A percentile compares a stretch with the other conserved stretches of the same genome.
Conservation (phyloP, 2,113 vertebrate genomes). For the Ceyx melanurus region DNA sequence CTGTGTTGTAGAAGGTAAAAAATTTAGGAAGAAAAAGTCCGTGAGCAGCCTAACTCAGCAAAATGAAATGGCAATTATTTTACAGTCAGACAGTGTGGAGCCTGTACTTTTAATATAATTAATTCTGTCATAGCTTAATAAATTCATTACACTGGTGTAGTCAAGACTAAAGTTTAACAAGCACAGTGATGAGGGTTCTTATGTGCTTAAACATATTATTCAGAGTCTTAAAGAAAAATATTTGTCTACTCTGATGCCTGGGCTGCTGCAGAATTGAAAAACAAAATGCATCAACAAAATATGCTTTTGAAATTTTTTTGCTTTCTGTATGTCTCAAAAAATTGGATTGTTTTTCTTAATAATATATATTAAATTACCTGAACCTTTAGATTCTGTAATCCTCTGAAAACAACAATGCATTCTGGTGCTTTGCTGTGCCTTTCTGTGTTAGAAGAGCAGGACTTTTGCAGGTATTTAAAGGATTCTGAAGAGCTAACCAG, state of each 20-base stretch:
- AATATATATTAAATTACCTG: not conserved
- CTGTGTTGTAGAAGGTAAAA: not conserved
- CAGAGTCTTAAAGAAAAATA: not conserved
- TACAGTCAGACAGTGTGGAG: constrained; percentile 50
- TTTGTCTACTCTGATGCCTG: not conserved
- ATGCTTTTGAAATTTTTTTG: not conserved
- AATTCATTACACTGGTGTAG: not conserved
- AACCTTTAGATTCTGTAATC: not conserved
- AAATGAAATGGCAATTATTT: constrained; percentile 36
- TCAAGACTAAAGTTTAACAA: constrained; percentile 12
- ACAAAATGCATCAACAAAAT: not conserved
- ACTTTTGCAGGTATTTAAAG: not conserved
- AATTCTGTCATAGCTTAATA: constrained; percentile 51
- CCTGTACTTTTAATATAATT: constrained; percentile 47
- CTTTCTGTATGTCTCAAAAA: not conserved
- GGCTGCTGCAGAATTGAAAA: not conserved
- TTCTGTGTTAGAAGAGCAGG: not conserved
- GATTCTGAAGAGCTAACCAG: not conserved
- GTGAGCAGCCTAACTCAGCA: not conserved
- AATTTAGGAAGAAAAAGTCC: not conserved
- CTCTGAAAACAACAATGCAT: not conserved
- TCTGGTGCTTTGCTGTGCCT: not conserved
- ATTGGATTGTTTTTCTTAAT: not conserved
- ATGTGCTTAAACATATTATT: not conserved
- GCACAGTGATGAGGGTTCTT: not conserved